phyloP scores from a whole-genome alignment of 2,888 invertebrate genomes.

The Cephus runcator region DNA sequence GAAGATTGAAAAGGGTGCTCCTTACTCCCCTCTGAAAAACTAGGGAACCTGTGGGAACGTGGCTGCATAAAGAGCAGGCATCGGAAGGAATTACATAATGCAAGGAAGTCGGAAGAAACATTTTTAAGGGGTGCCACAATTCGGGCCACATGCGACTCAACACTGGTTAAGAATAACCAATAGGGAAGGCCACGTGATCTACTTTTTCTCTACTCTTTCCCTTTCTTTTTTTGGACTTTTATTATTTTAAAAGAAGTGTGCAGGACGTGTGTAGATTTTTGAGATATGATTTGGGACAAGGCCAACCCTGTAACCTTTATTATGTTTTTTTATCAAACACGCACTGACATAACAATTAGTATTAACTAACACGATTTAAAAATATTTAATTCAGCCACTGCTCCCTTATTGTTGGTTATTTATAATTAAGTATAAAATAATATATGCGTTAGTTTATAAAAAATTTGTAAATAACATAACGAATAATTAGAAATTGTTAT shows the following conservation, averaged over 20 bases:
- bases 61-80: conserved; percentile 16
- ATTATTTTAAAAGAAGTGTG: conserved; percentile 38
- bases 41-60: conserved; percentile 40
- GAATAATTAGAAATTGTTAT: too few relatives aligned
- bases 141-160: conserved; percentile 14
- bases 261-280: conserved; percentile 39
- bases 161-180: conserved; percentile 27
- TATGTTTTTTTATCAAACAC: background rate
- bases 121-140: conserved; percentile 19
- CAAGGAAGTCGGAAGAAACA: conserved; percentile 22
- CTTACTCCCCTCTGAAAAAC: conserved; percentile 3
- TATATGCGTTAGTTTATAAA: too few relatives aligned
- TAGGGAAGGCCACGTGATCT: conserved; percentile 38
- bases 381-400: background rate
- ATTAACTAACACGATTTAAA: background rate
- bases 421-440: too few relatives aligned
- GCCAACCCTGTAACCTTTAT: background rate
- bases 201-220: conserved; percentile 26
- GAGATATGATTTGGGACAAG: conserved; percentile 10
- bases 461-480: too few relatives aligned
- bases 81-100: conserved; percentile 21
- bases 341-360: background rate
- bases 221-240: conserved; percentile 12
- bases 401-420: too few relatives aligned
- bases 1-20: background rate